These are phyloP conservation scores for Boleophthalmus pectinirostris DNA, from an alignment of 2,113 vertebrate species.

Conservation along the genomic window DNA sequence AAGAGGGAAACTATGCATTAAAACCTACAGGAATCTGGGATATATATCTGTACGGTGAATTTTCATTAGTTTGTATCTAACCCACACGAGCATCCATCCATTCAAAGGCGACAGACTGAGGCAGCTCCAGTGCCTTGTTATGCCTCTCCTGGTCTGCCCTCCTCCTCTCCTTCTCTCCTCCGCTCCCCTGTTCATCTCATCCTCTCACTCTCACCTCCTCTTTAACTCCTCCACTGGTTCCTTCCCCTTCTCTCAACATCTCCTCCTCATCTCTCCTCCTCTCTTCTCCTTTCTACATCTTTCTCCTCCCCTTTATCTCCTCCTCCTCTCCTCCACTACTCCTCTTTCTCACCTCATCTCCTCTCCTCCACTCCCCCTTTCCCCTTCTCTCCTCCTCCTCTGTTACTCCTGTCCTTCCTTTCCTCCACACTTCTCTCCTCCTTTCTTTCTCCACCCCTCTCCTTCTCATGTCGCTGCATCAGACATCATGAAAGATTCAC, in stretches of 20 bases:
- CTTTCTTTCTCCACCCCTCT: constrained; percentile 26
- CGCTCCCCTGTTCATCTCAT: constrained; percentile 31
- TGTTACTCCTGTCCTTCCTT: no score
- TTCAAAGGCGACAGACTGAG: constrained; percentile 16
- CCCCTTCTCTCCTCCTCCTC: no score
- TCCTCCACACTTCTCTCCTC: background rate
- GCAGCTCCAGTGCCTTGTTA: constrained; percentile 14
- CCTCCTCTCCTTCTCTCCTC: constrained; percentile 30
- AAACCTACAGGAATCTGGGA: background rate
- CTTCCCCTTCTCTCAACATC: constrained; percentile 19
- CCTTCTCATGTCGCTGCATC: constrained; percentile 51
- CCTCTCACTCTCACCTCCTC: constrained; percentile 24
- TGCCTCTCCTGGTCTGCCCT: constrained; percentile 18
- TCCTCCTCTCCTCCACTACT: no score
- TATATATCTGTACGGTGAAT: no score
- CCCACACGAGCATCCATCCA: background rate
- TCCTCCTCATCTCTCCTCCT: constrained; percentile 47
- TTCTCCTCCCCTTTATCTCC: no score
- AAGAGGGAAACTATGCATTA: no score
- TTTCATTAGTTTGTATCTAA: background rate
- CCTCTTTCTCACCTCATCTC: no score
- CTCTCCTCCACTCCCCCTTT: no score
- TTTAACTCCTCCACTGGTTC: constrained; percentile 11
- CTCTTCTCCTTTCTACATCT: background rate
- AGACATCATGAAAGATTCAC: constrained; percentile 76